Base-by-base conservation (phyloP, 2,888 invertebrate genomes). In the Synanthedon tipuliformis region DNA sequence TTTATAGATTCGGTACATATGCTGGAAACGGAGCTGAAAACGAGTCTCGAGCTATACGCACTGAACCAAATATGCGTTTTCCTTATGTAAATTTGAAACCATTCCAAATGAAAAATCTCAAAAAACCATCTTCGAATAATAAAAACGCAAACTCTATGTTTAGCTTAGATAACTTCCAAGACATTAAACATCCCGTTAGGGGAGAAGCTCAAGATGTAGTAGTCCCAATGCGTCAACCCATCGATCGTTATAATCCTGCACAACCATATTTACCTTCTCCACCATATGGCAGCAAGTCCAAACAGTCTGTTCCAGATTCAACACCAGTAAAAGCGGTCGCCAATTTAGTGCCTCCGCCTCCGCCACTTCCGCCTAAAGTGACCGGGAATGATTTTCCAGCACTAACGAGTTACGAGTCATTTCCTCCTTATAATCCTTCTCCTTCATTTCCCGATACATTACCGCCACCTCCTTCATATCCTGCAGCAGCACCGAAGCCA, bases 231-330 rank as follows among this genome's bases (percentile, higher is more conserved):
- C 68, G 67, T 45, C 73, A 75, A 52, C 73, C 73, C 4, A 68
- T 86, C 52, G 88, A 88, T 56, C 74, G 88, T 15, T 88, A 84
- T 58, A 88, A 88, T 63, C 84, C 88, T n/a, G 87, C 87, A 3
- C 85, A 87, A 59, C 84, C 88, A 1, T 85, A 87, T 63, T 69
- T 88, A 55, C 85, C 85, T 1, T 71, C 71, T 48, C 64, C 68
- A n/a, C 65, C 61, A 15, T 82, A 81, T 54, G 79, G 78, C 8
- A 68, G 63, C 54, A 78, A 78, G 55, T 69, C 78, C n/a, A 78
- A 82, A 58, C 78, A 77, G 55, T 71, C 77, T 3, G 65, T 60
- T 55, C 63, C 68, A n/a, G 57, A 53, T 45, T 52, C 59, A 10
- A 55, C 63, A 3, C 69, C 77, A 18, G 54, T 61, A 3, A 75